These are phyloP conservation scores for Cyprinodon diabolis DNA, from an alignment of 2,797 vertebrate genomes.

Conservation along the genomic window DNA sequence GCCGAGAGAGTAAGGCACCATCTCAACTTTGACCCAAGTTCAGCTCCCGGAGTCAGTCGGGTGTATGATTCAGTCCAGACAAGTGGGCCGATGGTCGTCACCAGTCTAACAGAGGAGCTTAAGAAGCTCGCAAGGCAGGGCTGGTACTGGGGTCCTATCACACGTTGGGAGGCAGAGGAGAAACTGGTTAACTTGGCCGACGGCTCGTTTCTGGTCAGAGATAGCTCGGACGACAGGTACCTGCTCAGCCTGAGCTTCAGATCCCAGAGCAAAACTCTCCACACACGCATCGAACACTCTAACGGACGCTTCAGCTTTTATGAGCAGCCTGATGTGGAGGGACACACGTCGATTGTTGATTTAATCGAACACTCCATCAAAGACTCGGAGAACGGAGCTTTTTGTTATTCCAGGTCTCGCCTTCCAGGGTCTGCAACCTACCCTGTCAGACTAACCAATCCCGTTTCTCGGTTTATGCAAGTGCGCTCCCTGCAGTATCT, in stretches of 20 bases:
- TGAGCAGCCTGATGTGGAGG: constrained; percentile 97
- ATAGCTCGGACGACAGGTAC: constrained; percentile 97
- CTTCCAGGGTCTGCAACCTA: constrained; percentile 97
- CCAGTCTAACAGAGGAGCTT: constrained; percentile 96
- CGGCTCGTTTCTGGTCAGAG: constrained; percentile 95
- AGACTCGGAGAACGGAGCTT: constrained; percentile 98
- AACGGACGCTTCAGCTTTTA: constrained; percentile 99
- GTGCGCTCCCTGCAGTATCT: constrained; percentile 98
- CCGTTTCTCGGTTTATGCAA: constrained; percentile 98
- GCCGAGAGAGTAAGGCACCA: constrained; percentile 93
- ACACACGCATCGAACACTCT: constrained; percentile 98
- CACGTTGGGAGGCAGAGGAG: constrained; percentile 98
- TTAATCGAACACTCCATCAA: constrained; percentile 97
- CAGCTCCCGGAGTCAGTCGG: constrained; percentile 92
- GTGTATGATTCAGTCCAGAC: constrained; percentile 97
- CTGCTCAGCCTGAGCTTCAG: constrained; percentile 98
- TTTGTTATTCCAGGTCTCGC: constrained; percentile 97
- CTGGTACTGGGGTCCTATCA: constrained; percentile 99
- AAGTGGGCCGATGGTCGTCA: constrained; percentile 94
- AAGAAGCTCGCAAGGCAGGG: constrained; percentile 98
- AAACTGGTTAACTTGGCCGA: constrained; percentile 93
- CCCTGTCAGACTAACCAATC: constrained; percentile 95
- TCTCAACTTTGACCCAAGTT: constrained; percentile 95
- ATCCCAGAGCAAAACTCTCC: constrained; percentile 96
- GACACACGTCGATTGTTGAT: constrained; percentile 97